Percentiles rank a stretch among this genome's conserved stretches.
phyloP scores from a whole-genome alignment of 2,888 invertebrate species.

The Mythimna lalbum region DNA sequence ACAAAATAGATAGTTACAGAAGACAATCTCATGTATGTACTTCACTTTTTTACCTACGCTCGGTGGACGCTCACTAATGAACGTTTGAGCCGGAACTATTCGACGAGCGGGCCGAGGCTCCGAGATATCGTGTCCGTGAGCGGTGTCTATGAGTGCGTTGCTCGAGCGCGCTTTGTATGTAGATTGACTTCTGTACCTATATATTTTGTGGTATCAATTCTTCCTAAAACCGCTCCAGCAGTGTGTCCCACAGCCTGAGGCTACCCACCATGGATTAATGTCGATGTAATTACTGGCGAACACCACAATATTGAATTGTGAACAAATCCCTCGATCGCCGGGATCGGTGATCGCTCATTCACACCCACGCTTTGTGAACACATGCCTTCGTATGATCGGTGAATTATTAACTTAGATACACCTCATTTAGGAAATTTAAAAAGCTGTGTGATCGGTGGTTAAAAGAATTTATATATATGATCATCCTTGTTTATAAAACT shows the following conservation, averaged over 20 bases:
- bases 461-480: neutral
- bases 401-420: neutral
- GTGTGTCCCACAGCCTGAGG: constrained; percentile 36
- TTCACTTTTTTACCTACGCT: too few species aligned
- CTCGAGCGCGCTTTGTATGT: too few species aligned
- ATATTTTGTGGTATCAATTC: too few species aligned
- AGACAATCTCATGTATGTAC: too few species aligned
- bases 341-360: constrained; percentile 42
- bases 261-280: constrained; percentile 49
- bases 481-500: neutral
- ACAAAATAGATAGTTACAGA: too few species aligned
- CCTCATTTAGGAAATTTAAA: neutral
- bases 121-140: too few species aligned
- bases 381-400: neutral
- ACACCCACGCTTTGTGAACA: constrained; percentile 13
- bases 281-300: constrained; percentile 62
- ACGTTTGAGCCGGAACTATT: too few species aligned
- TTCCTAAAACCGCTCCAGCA: neutral
- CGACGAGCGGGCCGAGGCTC: too few species aligned
- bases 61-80: too few species aligned
- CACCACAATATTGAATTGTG: constrained; percentile 65
- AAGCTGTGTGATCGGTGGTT: neutral
- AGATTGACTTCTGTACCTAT: too few species aligned
- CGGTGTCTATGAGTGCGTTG: too few species aligned
- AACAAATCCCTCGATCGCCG: constrained; percentile 50